Percentiles rank a stretch among this genome's conserved stretches.
Evolutionary conservation across 2,888 invertebrate species (phyloP).

Genomic region (Calliscelio sp.): DNA sequence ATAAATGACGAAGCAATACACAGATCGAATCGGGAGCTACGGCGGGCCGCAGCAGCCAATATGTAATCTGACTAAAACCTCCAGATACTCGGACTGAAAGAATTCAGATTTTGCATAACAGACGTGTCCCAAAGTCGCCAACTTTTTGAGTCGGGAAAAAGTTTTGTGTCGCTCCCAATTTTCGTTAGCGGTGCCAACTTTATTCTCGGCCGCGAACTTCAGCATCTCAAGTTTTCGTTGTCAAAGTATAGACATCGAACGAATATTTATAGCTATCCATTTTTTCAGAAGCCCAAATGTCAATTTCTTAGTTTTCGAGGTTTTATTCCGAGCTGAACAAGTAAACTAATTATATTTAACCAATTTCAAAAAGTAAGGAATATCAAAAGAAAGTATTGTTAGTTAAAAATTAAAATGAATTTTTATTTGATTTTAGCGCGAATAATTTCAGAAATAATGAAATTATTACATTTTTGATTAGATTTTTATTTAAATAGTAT

Average conservation of each 20-base stretch:
- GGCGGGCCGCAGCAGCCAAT: constrained; percentile 28
- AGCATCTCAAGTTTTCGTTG: not conserved
- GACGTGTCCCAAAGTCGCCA: constrained; percentile 46
- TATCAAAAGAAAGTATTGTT: too few relatives aligned
- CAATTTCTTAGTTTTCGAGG: not conserved
- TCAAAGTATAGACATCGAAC: constrained; percentile 17
- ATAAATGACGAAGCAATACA: constrained; percentile 53
- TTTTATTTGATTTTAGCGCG: too few relatives aligned
- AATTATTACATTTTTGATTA: too few relatives aligned
- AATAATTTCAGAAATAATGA: too few relatives aligned
- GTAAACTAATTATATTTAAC: too few relatives aligned
- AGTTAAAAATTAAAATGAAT: too few relatives aligned
- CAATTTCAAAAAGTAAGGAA: too few relatives aligned
- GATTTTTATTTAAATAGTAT: too few relatives aligned
- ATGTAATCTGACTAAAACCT: constrained; percentile 63
- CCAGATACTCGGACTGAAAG: constrained; percentile 45
- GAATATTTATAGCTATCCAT: constrained; percentile 37
- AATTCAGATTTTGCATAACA: constrained; percentile 60
- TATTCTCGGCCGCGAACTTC: constrained; percentile 32
- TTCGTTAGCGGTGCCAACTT: constrained; percentile 44
- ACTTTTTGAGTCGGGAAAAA: constrained; percentile 33
- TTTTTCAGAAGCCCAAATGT: not conserved
- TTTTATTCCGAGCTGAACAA: not conserved
- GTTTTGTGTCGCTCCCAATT: constrained; percentile 50
- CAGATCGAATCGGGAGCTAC: constrained; percentile 43